Conservation (phyloP, 2,888 invertebrate species). For the Ophraella communa region DNA sequence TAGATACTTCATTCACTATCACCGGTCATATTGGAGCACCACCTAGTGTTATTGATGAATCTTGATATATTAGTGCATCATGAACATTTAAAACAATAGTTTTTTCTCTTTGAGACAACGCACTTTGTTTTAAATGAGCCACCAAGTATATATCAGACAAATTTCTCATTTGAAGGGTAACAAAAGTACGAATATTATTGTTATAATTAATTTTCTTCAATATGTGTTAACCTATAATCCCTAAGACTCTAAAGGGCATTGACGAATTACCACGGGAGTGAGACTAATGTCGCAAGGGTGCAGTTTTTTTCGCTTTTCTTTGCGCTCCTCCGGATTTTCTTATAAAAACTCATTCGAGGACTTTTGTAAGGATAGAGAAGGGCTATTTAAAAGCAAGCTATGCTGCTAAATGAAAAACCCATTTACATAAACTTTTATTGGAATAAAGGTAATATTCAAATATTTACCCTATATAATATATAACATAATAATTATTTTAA, state of each 20-base stretch:
- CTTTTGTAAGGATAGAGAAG: slow-evolving; percentile 44
- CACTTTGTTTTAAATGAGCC: no score
- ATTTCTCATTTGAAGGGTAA: no score
- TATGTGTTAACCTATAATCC: background rate
- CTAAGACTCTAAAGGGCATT: background rate
- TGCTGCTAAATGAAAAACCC: slow-evolving; percentile 56
- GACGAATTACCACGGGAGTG: slow-evolving; percentile 23
- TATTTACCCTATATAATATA: no score
- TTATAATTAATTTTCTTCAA: background rate
- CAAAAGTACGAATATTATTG: no score
- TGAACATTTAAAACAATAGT: no score
- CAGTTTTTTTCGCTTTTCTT: slow-evolving; percentile 22
- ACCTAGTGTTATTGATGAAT: no score
- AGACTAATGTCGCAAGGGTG: slow-evolving; percentile 14
- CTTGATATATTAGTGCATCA: no score
- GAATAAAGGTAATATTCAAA: slow-evolving; percentile 20
- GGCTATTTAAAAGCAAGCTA: slow-evolving; percentile 53
- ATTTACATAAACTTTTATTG: slow-evolving; percentile 49
- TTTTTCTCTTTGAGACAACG: no score
- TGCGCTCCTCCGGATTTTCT: slow-evolving; percentile 24
- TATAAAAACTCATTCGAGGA: slow-evolving; percentile 46
- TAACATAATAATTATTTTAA: no score
- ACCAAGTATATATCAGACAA: no score
- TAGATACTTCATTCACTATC: no score
- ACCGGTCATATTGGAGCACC: no score